A percentile compares a stretch with the other conserved stretches of the same genome.
Conservation (phyloP, 2,888 invertebrate genomes). For the Patella depressa region DNA sequence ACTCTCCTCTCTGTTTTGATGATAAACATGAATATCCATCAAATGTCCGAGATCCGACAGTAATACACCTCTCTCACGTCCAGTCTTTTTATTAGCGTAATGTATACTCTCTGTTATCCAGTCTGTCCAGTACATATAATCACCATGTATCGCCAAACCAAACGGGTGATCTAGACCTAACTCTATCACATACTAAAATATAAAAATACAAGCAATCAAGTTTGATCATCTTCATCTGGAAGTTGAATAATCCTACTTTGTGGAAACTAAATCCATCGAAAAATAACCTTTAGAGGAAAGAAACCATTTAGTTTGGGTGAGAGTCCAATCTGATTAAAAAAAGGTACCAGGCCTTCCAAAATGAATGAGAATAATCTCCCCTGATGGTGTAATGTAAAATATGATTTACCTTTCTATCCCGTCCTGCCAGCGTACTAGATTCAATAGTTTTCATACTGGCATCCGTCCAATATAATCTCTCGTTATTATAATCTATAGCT, state of each 20-base stretch:
- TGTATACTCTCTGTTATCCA: conserved; percentile 90
- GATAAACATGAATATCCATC: conserved; percentile 84
- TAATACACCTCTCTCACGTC: conserved; percentile 72
- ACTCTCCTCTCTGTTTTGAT: conserved; percentile 69
- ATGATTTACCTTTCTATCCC: conserved; percentile 74
- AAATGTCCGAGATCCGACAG: conserved; percentile 88
- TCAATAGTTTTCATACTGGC: conserved; percentile 86
- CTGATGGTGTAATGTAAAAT: not conserved
- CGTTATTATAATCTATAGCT: conserved; percentile 81
- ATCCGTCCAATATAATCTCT: conserved; percentile 89
- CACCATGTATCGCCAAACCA: conserved; percentile 89
- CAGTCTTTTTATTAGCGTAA: conserved; percentile 77
- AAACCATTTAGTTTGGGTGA: too few species aligned
- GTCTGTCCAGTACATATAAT: conserved; percentile 92
- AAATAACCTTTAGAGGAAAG: too few species aligned
- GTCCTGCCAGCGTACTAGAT: conserved; percentile 84
- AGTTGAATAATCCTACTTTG: too few species aligned
- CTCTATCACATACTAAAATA: conserved; percentile 68
- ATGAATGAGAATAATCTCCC: not conserved
- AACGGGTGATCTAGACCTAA: conserved; percentile 90
- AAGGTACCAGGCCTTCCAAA: not conserved
- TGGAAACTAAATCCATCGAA: too few species aligned
- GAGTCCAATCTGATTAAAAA: not conserved
- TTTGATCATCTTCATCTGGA: too few species aligned
- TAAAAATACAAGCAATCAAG: too few species aligned